These are phyloP conservation scores for Andrena minutula DNA, from an alignment of 2,888 invertebrate genomes.

Conservation along the genomic window DNA sequence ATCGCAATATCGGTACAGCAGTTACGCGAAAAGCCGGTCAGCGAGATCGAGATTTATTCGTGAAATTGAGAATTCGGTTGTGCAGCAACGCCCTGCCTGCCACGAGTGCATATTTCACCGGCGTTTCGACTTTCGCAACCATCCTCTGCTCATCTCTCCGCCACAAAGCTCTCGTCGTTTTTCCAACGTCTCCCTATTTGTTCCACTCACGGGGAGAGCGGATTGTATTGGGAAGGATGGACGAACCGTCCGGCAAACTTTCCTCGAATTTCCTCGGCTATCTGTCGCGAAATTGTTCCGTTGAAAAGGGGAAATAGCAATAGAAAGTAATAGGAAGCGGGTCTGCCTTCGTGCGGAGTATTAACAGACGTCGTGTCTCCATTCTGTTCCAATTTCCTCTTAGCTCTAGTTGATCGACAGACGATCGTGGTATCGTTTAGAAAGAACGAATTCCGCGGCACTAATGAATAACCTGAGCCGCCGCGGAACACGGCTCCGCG, in stretches of 20 bases:
- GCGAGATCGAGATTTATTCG: constrained; percentile 69
- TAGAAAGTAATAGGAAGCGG: no score
- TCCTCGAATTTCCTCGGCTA: no score
- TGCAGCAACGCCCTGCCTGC: constrained; percentile 31
- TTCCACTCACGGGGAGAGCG: not conserved
- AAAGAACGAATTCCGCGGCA: not conserved
- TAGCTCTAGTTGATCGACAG: constrained; percentile 9
- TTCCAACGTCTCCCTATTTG: not conserved
- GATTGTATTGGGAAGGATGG: no score
- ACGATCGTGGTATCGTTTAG: not conserved
- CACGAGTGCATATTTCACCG: constrained; percentile 54
- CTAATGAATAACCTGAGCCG: constrained; percentile 34
- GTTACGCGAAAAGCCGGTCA: constrained; percentile 67
- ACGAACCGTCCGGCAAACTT: no score
- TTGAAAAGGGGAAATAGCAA: no score
- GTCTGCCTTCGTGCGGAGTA: not conserved
- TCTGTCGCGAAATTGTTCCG: no score
- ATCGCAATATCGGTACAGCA: constrained; percentile 65
- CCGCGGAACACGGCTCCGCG: not conserved
- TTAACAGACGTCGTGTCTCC: constrained; percentile 2
- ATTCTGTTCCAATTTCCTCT: not conserved
- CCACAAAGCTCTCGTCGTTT: not conserved
- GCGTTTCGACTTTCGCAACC: constrained; percentile 36
- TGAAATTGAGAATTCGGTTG: constrained; percentile 67
- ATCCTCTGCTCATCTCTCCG: not conserved